A percentile compares a stretch with the other conserved stretches of the same genome.
Conservation (phyloP, 2,888 invertebrate genomes). For the Hetaerina titia region DNA sequence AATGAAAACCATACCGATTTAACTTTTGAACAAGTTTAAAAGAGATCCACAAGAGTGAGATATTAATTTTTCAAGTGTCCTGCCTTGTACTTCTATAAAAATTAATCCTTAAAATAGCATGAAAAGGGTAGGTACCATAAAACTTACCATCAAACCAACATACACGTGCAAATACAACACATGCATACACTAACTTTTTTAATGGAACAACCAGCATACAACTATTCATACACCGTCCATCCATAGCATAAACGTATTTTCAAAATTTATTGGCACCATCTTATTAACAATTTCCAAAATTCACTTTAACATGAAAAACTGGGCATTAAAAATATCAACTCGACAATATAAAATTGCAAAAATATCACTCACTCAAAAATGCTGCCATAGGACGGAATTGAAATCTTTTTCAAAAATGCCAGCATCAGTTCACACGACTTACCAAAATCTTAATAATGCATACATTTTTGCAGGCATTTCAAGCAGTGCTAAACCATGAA, state of each 20-base stretch:
- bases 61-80: too few species aligned
- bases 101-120: neutral
- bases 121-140: neutral
- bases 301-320: neutral
- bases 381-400: neutral
- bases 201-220: neutral
- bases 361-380: neutral
- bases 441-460: neutral
- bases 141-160: neutral
- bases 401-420: neutral
- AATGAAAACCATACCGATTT: neutral
- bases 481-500: neutral
- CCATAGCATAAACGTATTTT: neutral
- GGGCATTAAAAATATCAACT: neutral
- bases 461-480: neutral
- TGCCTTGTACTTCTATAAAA: too few species aligned
- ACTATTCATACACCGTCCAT: neutral
- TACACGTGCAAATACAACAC: neutral
- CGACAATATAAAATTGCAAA: neutral
- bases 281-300: neutral
- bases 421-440: neutral
- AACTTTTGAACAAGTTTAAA: too few species aligned
- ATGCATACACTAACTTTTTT: too few species aligned
- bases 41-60: too few species aligned
- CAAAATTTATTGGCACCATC: neutral